phyloP scores from a whole-genome alignment of 2,888 invertebrate genomes.

The Spodoptera littoralis region DNA sequence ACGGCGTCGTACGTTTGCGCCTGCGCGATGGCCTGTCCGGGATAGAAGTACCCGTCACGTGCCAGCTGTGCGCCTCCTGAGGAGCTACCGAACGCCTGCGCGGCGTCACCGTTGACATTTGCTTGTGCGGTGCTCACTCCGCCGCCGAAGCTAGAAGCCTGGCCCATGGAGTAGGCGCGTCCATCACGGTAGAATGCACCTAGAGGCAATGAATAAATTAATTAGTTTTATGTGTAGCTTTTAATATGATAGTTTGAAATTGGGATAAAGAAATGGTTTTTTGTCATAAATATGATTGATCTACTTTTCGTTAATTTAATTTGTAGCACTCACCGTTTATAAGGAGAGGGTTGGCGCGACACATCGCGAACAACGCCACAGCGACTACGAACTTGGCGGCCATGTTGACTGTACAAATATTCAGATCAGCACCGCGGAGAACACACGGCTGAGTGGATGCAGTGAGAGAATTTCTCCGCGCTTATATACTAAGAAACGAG shows the following conservation, averaged over 20 bases:
- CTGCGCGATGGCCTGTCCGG: conserved; percentile 67
- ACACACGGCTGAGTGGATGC: conserved; percentile 80
- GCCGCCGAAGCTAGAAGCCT: conserved; percentile 70
- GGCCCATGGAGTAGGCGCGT: conserved; percentile 73
- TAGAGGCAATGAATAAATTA: conserved; percentile 48
- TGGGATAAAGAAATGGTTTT: too few species aligned
- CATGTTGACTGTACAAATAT: conserved; percentile 66
- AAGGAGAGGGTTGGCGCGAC: conserved; percentile 76
- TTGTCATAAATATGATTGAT: too few species aligned
- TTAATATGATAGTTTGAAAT: too few species aligned
- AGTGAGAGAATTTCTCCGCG: conserved; percentile 87
- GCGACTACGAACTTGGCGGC: conserved; percentile 79
- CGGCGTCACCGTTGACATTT: conserved; percentile 63
- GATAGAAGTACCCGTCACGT: conserved; percentile 68
- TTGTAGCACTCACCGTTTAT: conserved; percentile 76
- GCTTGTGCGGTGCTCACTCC: conserved; percentile 72
- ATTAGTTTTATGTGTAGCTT: not conserved
- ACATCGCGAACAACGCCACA: conserved; percentile 75
- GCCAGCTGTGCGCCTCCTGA: conserved; percentile 50
- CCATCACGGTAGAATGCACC: conserved; percentile 76
- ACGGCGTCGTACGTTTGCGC: conserved; percentile 50
- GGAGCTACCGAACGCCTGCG: conserved; percentile 52
- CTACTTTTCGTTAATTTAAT: not conserved
- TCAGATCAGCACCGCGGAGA: conserved; percentile 63
- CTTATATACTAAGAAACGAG: conserved; percentile 75